These are phyloP conservation scores for Psophia crepitans DNA, from an alignment of 2,113 vertebrate species.

Conservation along the genomic window DNA sequence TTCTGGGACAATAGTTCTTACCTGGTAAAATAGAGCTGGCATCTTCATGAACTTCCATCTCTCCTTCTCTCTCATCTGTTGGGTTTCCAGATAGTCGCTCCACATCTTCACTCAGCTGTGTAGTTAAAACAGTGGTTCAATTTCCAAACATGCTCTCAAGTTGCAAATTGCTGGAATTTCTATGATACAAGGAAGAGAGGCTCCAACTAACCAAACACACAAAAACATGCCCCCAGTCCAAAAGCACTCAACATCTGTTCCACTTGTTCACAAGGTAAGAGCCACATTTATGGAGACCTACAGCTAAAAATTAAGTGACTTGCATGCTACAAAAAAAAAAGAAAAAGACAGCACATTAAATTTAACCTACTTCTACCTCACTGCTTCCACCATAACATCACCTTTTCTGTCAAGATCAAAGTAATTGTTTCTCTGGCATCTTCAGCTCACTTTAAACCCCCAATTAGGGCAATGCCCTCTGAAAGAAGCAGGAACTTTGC, in stretches of 20 bases:
- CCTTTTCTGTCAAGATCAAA: neutral
- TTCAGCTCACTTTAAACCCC: neutral
- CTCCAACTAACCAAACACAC: slow-evolving; percentile 34
- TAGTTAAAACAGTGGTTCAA: slow-evolving; percentile 60
- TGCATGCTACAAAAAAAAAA: neutral
- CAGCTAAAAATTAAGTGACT: neutral
- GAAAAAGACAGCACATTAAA: neutral
- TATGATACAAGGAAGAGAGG: slow-evolving; percentile 54
- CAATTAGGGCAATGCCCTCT: neutral
- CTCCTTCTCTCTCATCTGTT: slow-evolving; percentile 59
- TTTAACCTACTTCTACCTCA: slow-evolving; percentile 11
- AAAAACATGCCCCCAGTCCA: neutral
- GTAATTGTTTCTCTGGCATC: neutral
- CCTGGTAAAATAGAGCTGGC: slow-evolving; percentile 74
- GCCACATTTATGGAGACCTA: neutral
- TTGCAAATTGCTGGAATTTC: slow-evolving; percentile 48
- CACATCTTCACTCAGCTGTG: slow-evolving; percentile 84
- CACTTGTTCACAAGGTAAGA: neutral
- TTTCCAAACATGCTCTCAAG: slow-evolving; percentile 56
- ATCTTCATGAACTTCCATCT: slow-evolving; percentile 66
- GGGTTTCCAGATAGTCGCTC: slow-evolving; percentile 55
- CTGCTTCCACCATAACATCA: neutral
- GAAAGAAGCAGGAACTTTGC: neutral
- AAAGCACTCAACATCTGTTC: neutral
- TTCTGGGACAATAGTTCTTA: slow-evolving; percentile 36